Evolutionary conservation across 1,140 invertebrate genomes (phyloP).

Genomic region (Bombus terrestris): DNA sequence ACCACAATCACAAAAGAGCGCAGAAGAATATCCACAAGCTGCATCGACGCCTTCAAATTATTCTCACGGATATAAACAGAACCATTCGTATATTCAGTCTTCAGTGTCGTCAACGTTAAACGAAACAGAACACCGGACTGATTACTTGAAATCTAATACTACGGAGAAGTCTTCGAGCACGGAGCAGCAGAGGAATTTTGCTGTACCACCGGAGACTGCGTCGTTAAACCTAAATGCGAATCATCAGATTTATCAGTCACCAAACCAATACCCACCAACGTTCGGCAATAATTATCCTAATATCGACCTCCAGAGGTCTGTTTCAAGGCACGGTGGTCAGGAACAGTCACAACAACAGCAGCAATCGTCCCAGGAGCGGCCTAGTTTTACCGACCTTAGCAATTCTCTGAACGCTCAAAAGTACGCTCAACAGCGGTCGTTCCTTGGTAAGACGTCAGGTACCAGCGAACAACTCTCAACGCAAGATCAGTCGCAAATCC

Average conservation of each 20-base stretch:
- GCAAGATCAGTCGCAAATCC: constrained; percentile 71
- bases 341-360: constrained; percentile 58
- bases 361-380: constrained; percentile 56
- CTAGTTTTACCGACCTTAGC: constrained; percentile 60
- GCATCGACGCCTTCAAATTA: constrained; percentile 59
- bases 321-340: constrained; percentile 61
- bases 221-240: constrained; percentile 69
- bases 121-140: constrained; percentile 69
- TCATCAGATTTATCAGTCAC: constrained; percentile 76
- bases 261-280: constrained; percentile 72
- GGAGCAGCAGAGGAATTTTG: constrained; percentile 74
- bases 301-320: constrained; percentile 62
- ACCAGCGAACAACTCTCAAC: constrained; percentile 50
- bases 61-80: constrained; percentile 74
- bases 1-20: constrained; percentile 40
- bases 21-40: constrained; percentile 64
- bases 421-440: constrained; percentile 68
- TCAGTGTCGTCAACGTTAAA: constrained; percentile 59
- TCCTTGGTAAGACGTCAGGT: constrained; percentile 52
- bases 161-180: constrained; percentile 67
- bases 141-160: constrained; percentile 72
- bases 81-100: constrained; percentile 67
- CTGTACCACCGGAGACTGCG: constrained; percentile 63
- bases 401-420: constrained; percentile 64
- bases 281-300: constrained; percentile 73